phyloP scores from a whole-genome alignment of 2,797 vertebrate genomes.

The Helostoma temminkii region DNA sequence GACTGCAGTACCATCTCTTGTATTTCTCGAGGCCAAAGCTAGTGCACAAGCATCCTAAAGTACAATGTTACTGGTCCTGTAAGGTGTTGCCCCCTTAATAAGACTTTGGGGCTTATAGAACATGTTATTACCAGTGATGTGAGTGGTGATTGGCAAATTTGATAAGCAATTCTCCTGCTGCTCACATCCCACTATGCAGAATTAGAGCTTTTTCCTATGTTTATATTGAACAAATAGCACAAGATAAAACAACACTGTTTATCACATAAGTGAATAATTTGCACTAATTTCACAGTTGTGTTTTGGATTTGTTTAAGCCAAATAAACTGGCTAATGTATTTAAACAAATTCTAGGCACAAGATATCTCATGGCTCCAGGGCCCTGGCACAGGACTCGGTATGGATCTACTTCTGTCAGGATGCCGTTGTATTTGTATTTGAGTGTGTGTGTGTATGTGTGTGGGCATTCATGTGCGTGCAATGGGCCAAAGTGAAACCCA shows the following conservation, averaged over 20 bases:
- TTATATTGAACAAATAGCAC: neutral
- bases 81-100: no score
- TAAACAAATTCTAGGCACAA: constrained; percentile 47
- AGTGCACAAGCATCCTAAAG: no score
- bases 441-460: constrained; percentile 24
- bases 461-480: constrained; percentile 35
- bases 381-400: constrained; percentile 63
- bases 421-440: constrained; percentile 47
- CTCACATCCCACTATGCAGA: no score
- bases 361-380: constrained; percentile 59
- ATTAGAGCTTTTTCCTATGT: neutral
- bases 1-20: no score
- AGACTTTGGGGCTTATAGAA: no score
- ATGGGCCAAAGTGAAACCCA: constrained; percentile 34
- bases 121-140: no score
- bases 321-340: constrained; percentile 56
- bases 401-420: constrained; percentile 72
- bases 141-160: no score
- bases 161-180: no score
- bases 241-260: constrained; percentile 31
- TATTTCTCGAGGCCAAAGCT: no score
- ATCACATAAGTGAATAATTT: constrained; percentile 47
- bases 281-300: constrained; percentile 43
- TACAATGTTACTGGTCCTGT: no score
- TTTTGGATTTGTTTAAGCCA: constrained; percentile 41